Base-by-base conservation (phyloP, 2,888 invertebrate genomes). In the Argyresthia goedartella region DNA sequence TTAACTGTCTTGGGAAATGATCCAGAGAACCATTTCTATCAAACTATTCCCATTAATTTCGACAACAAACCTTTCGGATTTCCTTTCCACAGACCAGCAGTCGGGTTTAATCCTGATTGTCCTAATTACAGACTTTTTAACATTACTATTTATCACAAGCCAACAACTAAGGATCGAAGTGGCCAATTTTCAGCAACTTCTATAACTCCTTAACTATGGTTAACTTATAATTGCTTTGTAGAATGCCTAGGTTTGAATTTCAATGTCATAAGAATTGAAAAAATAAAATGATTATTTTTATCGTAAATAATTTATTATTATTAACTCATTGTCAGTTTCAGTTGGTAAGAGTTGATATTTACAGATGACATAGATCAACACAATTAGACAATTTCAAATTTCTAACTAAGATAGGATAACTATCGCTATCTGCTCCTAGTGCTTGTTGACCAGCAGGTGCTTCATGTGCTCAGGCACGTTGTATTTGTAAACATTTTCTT, bases 81-180 rank as follows among this genome's bases (percentile, higher is more conserved):
- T 64, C 85, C 85, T n/a, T 84, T 85, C 46, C 75, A 85, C 53
- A 75, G 76, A 56, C 64, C 64, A 61, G 66, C 69, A 14, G 52
- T 54, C 41, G 60, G 66, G 13, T 63, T 62, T 42, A 69, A 68
- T 39, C 56, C 62, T 9, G 54, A 55, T 41, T 67, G 66, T 11
- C 60, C 59, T 49, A 85, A 84, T 63, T 85, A 77, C 53, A 73
- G 65, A 54, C 85, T 85, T 64, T 77, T 67, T 56, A 76, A 84
- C 55, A 58, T 86, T 3, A 58, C 72, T 10, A 59, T 86, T 39
- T 77, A 65, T 59, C 85, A 85, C 55, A 70, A 71, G 50, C 66
- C 63, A 54, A 64, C 61, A 49, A 51, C 58, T 53, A 62, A 67
- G 16, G 53, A 56, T n/a, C 7, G 42, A 50, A 67, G 57, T 45